Percentiles rank a stretch among this genome's conserved stretches.
phyloP scores from a whole-genome alignment of 2,888 invertebrate species.

The Chesias legatella region DNA sequence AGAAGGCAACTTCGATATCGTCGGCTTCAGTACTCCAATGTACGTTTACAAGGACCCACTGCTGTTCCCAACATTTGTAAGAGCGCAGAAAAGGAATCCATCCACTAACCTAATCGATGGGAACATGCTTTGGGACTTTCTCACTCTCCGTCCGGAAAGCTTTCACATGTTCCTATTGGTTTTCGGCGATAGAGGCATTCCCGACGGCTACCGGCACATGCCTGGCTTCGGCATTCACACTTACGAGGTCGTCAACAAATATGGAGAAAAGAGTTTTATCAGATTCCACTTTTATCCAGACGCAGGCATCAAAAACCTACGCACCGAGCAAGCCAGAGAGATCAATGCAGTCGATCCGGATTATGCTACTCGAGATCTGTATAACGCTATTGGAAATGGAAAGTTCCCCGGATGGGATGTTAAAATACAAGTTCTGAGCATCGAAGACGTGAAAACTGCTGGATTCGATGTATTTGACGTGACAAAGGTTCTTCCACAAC shows the following conservation, averaged over 20 bases:
- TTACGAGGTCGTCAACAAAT: constrained; percentile 89
- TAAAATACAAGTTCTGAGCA: constrained; percentile 90
- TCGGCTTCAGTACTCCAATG: constrained; percentile 93
- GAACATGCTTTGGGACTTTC: constrained; percentile 96
- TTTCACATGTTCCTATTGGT: constrained; percentile 90
- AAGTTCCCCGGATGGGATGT: constrained; percentile 88
- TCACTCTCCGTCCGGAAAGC: constrained; percentile 89
- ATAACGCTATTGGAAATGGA: constrained; percentile 88
- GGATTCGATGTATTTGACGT: constrained; percentile 94
- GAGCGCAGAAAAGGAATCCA: constrained; percentile 96
- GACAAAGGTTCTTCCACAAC: constrained; percentile 90
- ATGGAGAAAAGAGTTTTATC: constrained; percentile 85
- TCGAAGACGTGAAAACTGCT: constrained; percentile 86
- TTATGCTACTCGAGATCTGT: constrained; percentile 91
- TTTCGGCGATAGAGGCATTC: constrained; percentile 93
- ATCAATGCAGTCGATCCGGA: constrained; percentile 90
- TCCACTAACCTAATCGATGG: constrained; percentile 90
- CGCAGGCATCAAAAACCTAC: constrained; percentile 90
- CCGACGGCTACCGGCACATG: constrained; percentile 94
- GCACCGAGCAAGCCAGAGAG: constrained; percentile 81
- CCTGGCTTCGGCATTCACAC: constrained; percentile 95
- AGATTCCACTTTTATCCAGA: constrained; percentile 95
- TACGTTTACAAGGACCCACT: constrained; percentile 93
- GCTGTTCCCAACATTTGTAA: constrained; percentile 93
- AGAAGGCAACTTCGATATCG: constrained; percentile 93